These are phyloP conservation scores for Schizotus pectinicornis DNA, from an alignment of 2,888 invertebrate species.

Conservation along the genomic window DNA sequence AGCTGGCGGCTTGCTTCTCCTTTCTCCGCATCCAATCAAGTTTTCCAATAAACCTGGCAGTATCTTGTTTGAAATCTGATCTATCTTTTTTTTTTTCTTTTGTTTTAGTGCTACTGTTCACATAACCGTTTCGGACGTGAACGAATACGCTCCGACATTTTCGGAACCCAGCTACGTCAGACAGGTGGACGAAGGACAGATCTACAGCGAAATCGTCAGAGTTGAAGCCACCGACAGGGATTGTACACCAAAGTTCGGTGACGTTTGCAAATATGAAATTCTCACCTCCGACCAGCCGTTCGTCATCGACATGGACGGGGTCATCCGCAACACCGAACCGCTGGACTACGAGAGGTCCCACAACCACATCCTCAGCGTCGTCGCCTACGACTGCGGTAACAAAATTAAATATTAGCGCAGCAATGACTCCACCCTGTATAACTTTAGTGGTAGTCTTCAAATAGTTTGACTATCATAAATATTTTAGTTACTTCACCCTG, in stretches of 20 bases:
- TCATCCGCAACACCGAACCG: constrained; percentile 89
- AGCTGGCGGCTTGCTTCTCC: too few species aligned
- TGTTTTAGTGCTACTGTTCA: constrained; percentile 83
- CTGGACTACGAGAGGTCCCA: constrained; percentile 91
- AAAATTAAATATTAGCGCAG: too few species aligned
- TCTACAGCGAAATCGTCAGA: constrained; percentile 88
- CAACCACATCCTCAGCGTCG: constrained; percentile 95
- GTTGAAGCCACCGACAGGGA: constrained; percentile 93
- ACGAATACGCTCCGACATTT: constrained; percentile 94
- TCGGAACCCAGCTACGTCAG: constrained; percentile 89
- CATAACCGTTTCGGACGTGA: constrained; percentile 94
- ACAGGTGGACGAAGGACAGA: constrained; percentile 87
- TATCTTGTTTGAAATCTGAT: constrained; percentile 15
- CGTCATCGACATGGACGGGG: constrained; percentile 90
- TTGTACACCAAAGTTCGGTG: constrained; percentile 93
- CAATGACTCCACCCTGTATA: too few species aligned
- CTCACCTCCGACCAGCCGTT: constrained; percentile 90
- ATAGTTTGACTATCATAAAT: too few species aligned
- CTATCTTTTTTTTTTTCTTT: neutral
- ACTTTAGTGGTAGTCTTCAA: too few species aligned
- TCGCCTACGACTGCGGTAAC: constrained; percentile 93
- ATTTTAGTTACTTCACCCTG: too few species aligned
- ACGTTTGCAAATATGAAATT: constrained; percentile 98
- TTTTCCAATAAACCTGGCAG: neutral
- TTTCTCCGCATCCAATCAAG: neutral